phyloP scores from a whole-genome alignment of 2,888 invertebrate species.

The Andricus quercusramuli region DNA sequence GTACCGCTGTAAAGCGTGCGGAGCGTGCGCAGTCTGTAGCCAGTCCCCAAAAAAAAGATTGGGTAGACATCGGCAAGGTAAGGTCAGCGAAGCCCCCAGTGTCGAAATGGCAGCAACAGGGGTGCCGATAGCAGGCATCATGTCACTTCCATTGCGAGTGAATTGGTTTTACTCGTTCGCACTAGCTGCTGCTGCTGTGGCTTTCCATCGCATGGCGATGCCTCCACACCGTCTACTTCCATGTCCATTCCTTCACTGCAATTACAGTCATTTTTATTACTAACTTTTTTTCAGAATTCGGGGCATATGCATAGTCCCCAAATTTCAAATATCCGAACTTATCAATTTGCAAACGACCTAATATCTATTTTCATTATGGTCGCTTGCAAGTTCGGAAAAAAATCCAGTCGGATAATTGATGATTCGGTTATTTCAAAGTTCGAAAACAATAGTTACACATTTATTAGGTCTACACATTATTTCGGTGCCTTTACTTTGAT shows the following conservation, averaged over 20 bases:
- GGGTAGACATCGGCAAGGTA: constrained; percentile 69
- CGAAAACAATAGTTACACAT: no score
- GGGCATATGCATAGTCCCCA: not conserved
- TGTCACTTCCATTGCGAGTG: constrained; percentile 83
- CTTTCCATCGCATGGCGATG: constrained; percentile 76
- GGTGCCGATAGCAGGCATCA: constrained; percentile 80
- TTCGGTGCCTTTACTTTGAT: no score
- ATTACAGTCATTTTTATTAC: constrained; percentile 44
- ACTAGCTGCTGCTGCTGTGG: constrained; percentile 77
- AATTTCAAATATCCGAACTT: not conserved
- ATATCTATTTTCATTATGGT: no score
- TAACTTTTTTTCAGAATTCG: not conserved
- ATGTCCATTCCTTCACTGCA: constrained; percentile 76
- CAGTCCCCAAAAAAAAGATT: constrained; percentile 61
- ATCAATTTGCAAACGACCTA: no score
- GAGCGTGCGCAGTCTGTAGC: constrained; percentile 55
- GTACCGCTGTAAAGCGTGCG: constrained; percentile 35
- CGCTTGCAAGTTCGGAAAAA: no score
- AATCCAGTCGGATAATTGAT: no score
- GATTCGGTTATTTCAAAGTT: no score
- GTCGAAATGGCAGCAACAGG: constrained; percentile 74
- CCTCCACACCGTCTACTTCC: constrained; percentile 74
- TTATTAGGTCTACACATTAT: no score
- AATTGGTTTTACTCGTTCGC: constrained; percentile 80
- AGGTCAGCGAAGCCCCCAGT: constrained; percentile 76